Base-by-base conservation (phyloP, 2,113 vertebrate species). In the Isichthys henryi region DNA sequence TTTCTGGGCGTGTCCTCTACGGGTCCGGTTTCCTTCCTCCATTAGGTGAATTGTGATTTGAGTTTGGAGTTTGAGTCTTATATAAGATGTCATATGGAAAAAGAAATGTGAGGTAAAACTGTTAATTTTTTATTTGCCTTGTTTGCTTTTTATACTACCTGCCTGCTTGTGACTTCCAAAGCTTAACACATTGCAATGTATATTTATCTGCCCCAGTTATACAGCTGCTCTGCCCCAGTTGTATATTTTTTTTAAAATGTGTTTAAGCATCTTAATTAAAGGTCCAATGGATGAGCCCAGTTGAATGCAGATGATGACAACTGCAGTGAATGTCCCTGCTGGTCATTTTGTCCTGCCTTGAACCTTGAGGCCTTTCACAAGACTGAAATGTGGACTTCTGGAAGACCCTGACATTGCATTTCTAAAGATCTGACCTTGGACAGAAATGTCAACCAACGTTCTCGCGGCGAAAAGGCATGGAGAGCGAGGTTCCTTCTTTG, bases 181-280 rank as follows among this genome's bases (percentile, higher is more conserved):
- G 45, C 82, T 21, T 84, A 84, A 46, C 39, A 48, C 74, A 80
- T 80, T 80, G 31, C 74, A 84, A 8, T 45, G 6, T 84, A 48
- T 84, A 84, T 84, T 84, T 84, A 48, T 48, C 82, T 84, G 82
- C 1, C 82, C 82, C 45, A 84, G 19, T 84, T 84, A n/a, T 84
- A 48, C 45, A 48, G 82, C 45, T 48, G 10, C 19, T 84, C 39
- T 84, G 82, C 39, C 45, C 82, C 43, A 84, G 8, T 84, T 84
- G 48, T 48, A 84, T 84, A 48, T 10, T 84, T 84, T 83, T 39
- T 10, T 1, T 0, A 11, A 48, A 84, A 48, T 48, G 43, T 84
- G 45, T 48, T 45, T 39, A 84, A 23, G 82, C 23, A 84, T 11
- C 43, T 84, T 19, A 84, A 23, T 84, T 84, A 84, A 46, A 48